Conservation (phyloP, 2,888 invertebrate genomes). For the Coelinius sp. region DNA sequence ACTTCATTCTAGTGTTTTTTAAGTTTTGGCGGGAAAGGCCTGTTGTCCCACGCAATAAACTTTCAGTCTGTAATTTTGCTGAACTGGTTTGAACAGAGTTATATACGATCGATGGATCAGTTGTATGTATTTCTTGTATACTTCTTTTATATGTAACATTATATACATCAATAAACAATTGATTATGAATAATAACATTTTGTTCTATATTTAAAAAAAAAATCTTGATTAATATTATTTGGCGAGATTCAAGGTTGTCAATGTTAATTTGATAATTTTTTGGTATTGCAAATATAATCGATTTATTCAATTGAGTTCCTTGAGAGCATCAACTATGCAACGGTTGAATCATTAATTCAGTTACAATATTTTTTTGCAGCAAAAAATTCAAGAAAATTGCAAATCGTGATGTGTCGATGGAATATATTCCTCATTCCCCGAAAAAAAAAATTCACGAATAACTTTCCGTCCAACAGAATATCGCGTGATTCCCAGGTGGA, state of each 20-base stretch:
- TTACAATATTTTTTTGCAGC: no score
- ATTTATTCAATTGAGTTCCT: no score
- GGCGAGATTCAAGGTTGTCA: no score
- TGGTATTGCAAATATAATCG: no score
- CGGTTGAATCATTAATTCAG: no score
- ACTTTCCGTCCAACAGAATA: conserved; percentile 4
- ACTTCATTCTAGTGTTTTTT: not conserved
- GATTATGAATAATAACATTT: not conserved
- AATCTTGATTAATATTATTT: no score
- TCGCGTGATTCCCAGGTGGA: conserved; percentile 19
- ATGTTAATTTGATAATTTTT: no score
- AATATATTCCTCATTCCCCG: not conserved
- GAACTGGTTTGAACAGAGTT: not conserved
- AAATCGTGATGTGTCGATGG: not conserved
- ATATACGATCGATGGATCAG: not conserved
- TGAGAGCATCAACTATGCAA: no score
- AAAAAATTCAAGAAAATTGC: not conserved
- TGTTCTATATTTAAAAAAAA: no score
- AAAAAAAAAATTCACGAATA: not conserved
- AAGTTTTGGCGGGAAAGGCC: conserved; percentile 5
- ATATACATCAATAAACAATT: not conserved
- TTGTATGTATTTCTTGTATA: not conserved
- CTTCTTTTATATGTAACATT: not conserved
- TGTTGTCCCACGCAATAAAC: not conserved
- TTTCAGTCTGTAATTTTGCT: not conserved